Evolutionary conservation across 2,888 invertebrate genomes (phyloP), one percentile per base, ranked within the genome.

Genomic region (Drosophila antonietae): DNA sequence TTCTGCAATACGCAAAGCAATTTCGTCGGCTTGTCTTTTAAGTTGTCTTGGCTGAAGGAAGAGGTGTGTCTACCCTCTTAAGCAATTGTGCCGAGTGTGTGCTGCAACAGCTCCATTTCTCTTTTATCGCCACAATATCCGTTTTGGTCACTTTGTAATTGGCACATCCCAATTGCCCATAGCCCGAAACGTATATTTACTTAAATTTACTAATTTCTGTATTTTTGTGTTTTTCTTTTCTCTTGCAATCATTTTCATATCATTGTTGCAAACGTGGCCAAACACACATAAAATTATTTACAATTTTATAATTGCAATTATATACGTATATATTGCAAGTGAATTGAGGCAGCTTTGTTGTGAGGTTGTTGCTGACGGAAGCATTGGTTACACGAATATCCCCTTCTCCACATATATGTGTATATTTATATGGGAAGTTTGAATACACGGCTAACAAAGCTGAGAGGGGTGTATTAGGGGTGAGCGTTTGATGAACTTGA

Each of bases 251-350:
- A 18, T 62, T 53, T 59, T 51, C 31, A 33, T 53, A 43, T 35
- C 20, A 51, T 58, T 60, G 44, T 58, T 80, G 71, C 66, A 70
- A 60, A 53, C 66, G 41, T 58, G 56, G 60, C 49, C 65, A 65
- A 60, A 52, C 28, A 53, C 68, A 55, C 61, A 71, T 69, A 72
- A 73, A 73, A 71, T 67, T 74, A 77, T 68, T 57, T 62, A 61
- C 73, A 75, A 71, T 88, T 83, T 51, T 78, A 59, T 70, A 66
- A 88, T 75, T 85, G 83, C 89, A 84, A 85, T 84, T 80, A 89
- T 56, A 28, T 28, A 28, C 28, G 3, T 28, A 77, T 46, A 64
- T 63, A 59, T 47, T 61, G 43, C 65, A 12, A 67, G 67, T 52
- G 37, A 67, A 66, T 55, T 56, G 43, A 35, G 39, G 61, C 39